Percentiles rank a stretch among this genome's conserved stretches.
Evolutionary conservation across 2,797 vertebrate genomes (phyloP).

Genomic region (Nasua narica): DNA sequence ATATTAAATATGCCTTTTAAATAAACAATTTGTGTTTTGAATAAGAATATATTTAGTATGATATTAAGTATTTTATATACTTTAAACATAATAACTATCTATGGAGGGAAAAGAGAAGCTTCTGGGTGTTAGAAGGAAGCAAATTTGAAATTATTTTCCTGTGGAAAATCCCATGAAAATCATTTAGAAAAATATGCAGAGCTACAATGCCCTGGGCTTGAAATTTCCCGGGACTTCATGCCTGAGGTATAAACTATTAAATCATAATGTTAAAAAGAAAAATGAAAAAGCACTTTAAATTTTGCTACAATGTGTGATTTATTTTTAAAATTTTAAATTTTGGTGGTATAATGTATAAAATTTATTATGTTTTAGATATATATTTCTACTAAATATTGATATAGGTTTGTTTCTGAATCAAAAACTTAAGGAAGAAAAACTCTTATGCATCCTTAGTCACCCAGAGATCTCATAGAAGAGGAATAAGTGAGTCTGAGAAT

Average conservation of each 20-base stretch:
- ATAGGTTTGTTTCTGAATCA: constrained; percentile 7
- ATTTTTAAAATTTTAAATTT: constrained; percentile 43
- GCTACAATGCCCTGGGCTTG: not conserved
- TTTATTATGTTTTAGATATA: constrained; percentile 13
- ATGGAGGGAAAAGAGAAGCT: not conserved
- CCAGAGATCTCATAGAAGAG: not conserved
- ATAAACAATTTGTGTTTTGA: not conserved
- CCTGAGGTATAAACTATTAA: constrained; percentile 52
- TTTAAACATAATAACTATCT: constrained; percentile 35
- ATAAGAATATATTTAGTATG: not conserved
- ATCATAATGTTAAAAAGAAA: constrained; percentile 40
- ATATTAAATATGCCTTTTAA: constrained; percentile 15
- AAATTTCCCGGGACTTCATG: not conserved
- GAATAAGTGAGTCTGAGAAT: not conserved
- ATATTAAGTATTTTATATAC: not conserved
- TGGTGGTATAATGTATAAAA: not conserved
- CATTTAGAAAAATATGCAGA: constrained; percentile 16
- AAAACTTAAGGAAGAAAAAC: not conserved
- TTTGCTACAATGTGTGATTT: not conserved
- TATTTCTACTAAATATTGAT: not conserved
- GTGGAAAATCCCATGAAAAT: constrained; percentile 46
- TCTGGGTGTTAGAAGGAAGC: constrained; percentile 1
- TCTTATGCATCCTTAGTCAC: not conserved
- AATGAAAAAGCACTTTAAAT: constrained; percentile 51
- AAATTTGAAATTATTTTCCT: constrained; percentile 53